These are phyloP conservation scores for Bombus sibiricus DNA, from an alignment of 1,140 invertebrate genomes.

Conservation along the genomic window DNA sequence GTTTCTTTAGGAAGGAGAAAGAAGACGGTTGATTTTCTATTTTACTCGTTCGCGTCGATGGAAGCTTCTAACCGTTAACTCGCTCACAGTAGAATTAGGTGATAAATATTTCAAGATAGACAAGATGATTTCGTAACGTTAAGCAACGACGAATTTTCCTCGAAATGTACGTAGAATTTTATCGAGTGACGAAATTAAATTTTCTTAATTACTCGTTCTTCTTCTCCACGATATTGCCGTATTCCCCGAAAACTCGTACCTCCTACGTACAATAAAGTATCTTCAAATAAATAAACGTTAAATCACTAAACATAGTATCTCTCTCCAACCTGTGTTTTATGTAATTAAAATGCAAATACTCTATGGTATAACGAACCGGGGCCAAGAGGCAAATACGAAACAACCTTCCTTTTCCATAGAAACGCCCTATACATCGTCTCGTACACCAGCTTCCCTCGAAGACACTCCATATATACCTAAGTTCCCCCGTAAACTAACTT, in stretches of 20 bases:
- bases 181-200: no score
- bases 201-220: no score
- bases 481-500: slow-evolving; percentile 16
- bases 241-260: neutral
- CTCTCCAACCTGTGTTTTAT: neutral
- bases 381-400: neutral
- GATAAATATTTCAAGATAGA: no score
- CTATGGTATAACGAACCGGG: neutral
- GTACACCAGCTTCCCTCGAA: neutral
- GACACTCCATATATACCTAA: neutral
- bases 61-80: neutral
- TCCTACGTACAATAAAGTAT: neutral
- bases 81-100: no score
- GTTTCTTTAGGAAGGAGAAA: neutral
- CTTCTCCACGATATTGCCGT: no score
- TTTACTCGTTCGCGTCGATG: neutral
- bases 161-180: no score
- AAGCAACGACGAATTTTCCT: no score
- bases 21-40: neutral
- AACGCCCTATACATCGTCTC: neutral
- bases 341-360: slow-evolving; percentile 3
- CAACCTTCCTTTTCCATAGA: neutral
- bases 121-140: no score
- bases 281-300: neutral
- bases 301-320: neutral